Base-by-base conservation (phyloP, 2,113 vertebrate species). In the Cyprinodon tularosa region DNA sequence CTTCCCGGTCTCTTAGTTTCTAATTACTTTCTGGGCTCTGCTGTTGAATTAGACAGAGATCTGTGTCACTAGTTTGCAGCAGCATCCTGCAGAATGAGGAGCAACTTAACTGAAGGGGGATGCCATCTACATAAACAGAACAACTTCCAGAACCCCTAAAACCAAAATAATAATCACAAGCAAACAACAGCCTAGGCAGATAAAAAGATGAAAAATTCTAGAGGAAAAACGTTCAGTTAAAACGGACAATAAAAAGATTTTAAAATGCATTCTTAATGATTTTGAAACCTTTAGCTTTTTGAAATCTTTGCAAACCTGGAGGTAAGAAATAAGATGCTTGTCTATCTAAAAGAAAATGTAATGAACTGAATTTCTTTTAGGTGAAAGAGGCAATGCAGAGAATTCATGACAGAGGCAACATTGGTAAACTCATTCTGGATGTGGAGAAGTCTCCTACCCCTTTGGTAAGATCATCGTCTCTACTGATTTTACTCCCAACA, bases 301-400 rank as follows among this genome's bases (percentile, higher is more conserved):
- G 29, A 29, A 29, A 29, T 29, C 29, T 29, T 29, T 29, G 29
- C 29, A 29, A 29, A 29, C 29, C 29, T 29, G 29, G 29, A 29
- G 29, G 29, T 29, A 29, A 29, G 29, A 29, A 29, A 29, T 29
- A 29, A 29, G 29, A 29, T 29, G 29, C 29, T 29, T n/a, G 0
- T 57, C 7, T n/a, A 57, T 57, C 4, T n/a, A 57, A 57, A 57
- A 45, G 17, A 48, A 53, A 57, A 37, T 53, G 3, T 12, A 39
- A 29, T 45, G 3, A 29, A 40, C 3, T n/a, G 17, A 10, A n/a
- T 78, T 71, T 81, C 78, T 70, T 80, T 29, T 91, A 99, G 98
- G 98, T 99, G 59, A 99, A 99, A 89, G 98, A 99, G 74, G 98
- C 98, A 73, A 99, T 99, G 98, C 98, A 99, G 93, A 96, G 98